phyloP scores from a whole-genome alignment of 37 sponge, comb jelly and placozoan species.

The Haliclona indistincta region DNA sequence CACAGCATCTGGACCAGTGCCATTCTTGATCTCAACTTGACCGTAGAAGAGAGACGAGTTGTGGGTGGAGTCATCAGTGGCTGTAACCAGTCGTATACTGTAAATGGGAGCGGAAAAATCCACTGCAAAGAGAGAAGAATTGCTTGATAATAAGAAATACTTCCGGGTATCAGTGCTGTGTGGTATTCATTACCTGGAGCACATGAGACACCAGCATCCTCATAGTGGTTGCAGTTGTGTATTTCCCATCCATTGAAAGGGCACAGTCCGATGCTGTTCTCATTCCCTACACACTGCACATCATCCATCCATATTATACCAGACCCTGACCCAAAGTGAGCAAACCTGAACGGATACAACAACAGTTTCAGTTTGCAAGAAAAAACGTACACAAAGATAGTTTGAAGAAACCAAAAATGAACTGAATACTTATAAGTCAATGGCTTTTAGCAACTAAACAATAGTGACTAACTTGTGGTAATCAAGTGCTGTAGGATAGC shows the following conservation, averaged over 20 bases:
- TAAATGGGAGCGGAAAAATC: background rate
- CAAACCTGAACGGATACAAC: slow-evolving; percentile 7
- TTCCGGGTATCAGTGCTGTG: background rate
- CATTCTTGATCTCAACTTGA: slow-evolving; percentile 44
- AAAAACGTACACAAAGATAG: too few species aligned
- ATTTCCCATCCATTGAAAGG: slow-evolving; percentile 22
- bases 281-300: slow-evolving; percentile 38
- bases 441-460: background rate
- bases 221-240: slow-evolving; percentile 30
- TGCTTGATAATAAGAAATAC: background rate
- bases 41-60: slow-evolving; percentile 3
- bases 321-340: slow-evolving; percentile 26
- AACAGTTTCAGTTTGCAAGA: too few species aligned
- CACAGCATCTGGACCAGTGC: background rate
- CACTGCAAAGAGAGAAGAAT: slow-evolving; percentile 4
- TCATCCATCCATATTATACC: slow-evolving; percentile 60
- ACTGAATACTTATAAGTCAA: background rate
- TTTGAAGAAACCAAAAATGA: too few species aligned
- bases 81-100: slow-evolving; percentile 30
- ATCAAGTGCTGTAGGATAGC: slow-evolving; percentile 18
- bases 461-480: background rate
- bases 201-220: slow-evolving; percentile 70
- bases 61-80: background rate
- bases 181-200: slow-evolving; percentile 12
- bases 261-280: slow-evolving; percentile 39